Evolutionary conservation across 2,888 invertebrate species (phyloP), one percentile per base, ranked within the genome.

Genomic region (Furcula furcula): DNA sequence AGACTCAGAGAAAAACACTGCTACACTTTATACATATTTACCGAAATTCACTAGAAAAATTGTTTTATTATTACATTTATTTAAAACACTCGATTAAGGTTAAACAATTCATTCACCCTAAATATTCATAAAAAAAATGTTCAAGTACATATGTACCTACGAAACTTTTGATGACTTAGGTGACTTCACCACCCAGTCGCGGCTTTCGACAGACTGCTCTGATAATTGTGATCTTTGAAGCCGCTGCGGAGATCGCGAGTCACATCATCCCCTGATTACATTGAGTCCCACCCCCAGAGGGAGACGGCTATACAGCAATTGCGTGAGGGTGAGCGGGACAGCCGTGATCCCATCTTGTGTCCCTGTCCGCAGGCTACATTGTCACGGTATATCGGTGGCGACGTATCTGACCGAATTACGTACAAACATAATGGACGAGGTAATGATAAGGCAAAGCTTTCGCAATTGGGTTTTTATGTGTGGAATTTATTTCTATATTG

Each of bases 321-420:
- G 7, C 1, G 21, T 7, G 40, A 4, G 78, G 36, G 66, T 16
- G 68, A 88, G 63, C 11, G 80, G 68, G 81, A 78, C 61, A 57
- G 84, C 56, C 65, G 86, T 72, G 82, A 86, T 85, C 91, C 91
- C 91, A 91, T 92, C 91, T 92, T 92, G 91, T 91, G 75, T 76
- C 78, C 78, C 82, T 63, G 87, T 88, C 87, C 77, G 86, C 84
- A 88, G 88, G 88, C 86, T 87, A 88, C 79, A 77, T 88, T 86
- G 88, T 88, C 88, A 88, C 75, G 73, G 75, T 72, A n/a, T n/a
- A 77, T 74, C 73, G 68, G 71, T 66, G 72, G 76, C 69, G 64
- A 65, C 65, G 76, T 76, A 71, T 76, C 76, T 76, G 75, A 72
- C 81, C 74, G 72, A 78, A 73, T 78, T 73, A 76, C 76, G 68